phyloP scores from a whole-genome alignment of 2,113 vertebrate species.

The Datnioides undecimradiatus region DNA sequence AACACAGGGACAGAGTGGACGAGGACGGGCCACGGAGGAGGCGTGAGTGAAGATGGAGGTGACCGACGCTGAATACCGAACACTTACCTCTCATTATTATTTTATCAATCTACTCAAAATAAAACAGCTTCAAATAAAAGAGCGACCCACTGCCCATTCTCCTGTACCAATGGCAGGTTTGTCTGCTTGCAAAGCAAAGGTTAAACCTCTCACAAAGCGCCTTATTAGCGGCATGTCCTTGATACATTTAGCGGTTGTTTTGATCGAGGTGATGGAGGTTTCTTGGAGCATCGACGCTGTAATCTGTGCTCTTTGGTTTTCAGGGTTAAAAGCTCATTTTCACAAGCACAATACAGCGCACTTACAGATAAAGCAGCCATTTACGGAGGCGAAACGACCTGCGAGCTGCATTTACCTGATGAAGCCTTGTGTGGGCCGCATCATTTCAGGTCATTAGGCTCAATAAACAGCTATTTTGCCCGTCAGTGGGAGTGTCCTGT shows the following conservation, averaged over 20 bases:
- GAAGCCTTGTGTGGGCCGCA: constrained; percentile 9
- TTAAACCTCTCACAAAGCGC: not conserved
- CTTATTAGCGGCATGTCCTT: too few relatives aligned
- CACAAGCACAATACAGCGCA: not conserved
- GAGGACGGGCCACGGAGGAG: constrained; percentile 21
- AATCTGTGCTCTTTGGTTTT: constrained; percentile 12
- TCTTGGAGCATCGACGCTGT: not conserved
- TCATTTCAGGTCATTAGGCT: constrained; percentile 16
- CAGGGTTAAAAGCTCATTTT: constrained; percentile 30
- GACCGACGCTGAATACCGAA: constrained; percentile 21
- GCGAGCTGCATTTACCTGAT: constrained; percentile 1
- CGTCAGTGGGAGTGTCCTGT: not conserved
- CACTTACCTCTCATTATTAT: constrained; percentile 58
- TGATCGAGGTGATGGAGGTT: not conserved
- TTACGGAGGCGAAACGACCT: constrained; percentile 21
- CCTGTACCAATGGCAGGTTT: not conserved
- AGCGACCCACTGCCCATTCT: not conserved
- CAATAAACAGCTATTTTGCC: constrained; percentile 26
- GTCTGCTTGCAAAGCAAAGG: not conserved
- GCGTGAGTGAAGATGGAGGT: constrained; percentile 49
- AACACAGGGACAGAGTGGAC: constrained; percentile 45
- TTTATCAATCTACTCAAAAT: not conserved
- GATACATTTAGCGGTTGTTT: not conserved
- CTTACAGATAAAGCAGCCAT: constrained; percentile 8
- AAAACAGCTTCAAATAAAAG: not conserved